These are phyloP conservation scores for Austrolebias charrua DNA, from an alignment of 2,797 vertebrate species.

Conservation along the genomic window DNA sequence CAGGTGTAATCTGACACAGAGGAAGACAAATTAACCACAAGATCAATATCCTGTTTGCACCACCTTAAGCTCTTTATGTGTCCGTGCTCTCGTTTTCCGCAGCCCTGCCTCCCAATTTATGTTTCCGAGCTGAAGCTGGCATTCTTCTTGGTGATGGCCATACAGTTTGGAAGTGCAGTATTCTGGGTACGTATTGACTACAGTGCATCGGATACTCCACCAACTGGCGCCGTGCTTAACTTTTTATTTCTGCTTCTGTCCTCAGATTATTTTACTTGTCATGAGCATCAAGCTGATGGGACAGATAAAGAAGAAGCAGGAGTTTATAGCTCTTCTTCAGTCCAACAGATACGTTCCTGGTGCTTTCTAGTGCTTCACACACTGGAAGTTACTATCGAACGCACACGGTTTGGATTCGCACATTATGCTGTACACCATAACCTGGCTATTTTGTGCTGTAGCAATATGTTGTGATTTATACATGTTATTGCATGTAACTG, in stretches of 20 bases:
- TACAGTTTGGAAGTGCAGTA: slow-evolving; percentile 73
- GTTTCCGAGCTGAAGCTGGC: slow-evolving; percentile 69
- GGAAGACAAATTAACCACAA: neutral
- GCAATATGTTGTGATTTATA: slow-evolving; percentile 50
- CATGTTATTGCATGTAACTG: slow-evolving; percentile 60
- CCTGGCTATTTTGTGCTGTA: slow-evolving; percentile 52
- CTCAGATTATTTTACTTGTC: slow-evolving; percentile 65
- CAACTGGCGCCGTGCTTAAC: neutral
- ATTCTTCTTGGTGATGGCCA: slow-evolving; percentile 67
- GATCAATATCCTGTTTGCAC: slow-evolving; percentile 11
- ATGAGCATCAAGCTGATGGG: slow-evolving; percentile 77
- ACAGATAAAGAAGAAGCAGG: slow-evolving; percentile 72
- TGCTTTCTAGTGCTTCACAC: slow-evolving; percentile 62
- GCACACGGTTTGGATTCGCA: slow-evolving; percentile 65
- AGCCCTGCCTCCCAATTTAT: slow-evolving; percentile 73
- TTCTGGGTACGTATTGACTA: slow-evolving; percentile 61
- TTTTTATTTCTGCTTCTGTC: neutral
- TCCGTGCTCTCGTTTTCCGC: slow-evolving; percentile 1
- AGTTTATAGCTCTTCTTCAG: slow-evolving; percentile 72
- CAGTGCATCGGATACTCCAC: neutral
- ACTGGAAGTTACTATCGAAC: slow-evolving; percentile 24
- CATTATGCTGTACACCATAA: slow-evolving; percentile 61
- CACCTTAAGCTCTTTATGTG: neutral
- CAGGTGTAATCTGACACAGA: slow-evolving; percentile 19
- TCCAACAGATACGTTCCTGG: slow-evolving; percentile 74